A percentile compares a stretch with the other conserved stretches of the same genome.
Conservation (phyloP, 2,113 vertebrate genomes). For the Athene noctua region DNA sequence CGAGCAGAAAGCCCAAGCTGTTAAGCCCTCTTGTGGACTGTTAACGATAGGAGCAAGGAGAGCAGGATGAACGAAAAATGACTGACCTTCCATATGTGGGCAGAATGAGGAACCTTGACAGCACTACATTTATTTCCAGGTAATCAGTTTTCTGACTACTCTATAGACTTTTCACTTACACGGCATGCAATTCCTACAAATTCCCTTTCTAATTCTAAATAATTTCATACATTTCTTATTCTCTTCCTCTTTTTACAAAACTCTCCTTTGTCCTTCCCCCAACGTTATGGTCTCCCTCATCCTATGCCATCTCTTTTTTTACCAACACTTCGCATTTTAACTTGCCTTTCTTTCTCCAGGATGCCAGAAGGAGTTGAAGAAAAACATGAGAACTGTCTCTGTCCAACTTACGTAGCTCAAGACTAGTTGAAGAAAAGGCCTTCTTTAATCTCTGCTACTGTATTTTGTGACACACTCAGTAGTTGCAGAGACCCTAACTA, state of each 20-base stretch:
- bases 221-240: not conserved
- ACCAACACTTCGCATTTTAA: not conserved
- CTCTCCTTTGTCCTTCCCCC: not conserved
- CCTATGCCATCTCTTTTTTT: not conserved
- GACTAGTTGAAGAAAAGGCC: not conserved
- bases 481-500: not conserved
- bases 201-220: not conserved
- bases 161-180: not conserved
- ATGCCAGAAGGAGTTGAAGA: not conserved
- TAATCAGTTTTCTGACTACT: not conserved
- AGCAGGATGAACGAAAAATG: not conserved
- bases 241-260: not conserved
- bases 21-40: slow-evolving; percentile 36
- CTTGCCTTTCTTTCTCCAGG: not conserved
- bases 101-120: not conserved
- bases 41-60: not conserved
- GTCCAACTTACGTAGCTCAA: not conserved
- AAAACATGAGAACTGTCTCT: not conserved
- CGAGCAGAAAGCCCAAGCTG: not conserved
- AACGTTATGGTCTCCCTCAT: not conserved
- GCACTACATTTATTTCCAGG: not conserved
- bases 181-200: not conserved
- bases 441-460: not conserved
- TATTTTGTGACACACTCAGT: not conserved
- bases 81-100: not conserved